A percentile compares a stretch with the other conserved stretches of the same genome.
phyloP scores from a whole-genome alignment of 2,113 vertebrate species.

The Boulengeromyrus knoepffleri region DNA sequence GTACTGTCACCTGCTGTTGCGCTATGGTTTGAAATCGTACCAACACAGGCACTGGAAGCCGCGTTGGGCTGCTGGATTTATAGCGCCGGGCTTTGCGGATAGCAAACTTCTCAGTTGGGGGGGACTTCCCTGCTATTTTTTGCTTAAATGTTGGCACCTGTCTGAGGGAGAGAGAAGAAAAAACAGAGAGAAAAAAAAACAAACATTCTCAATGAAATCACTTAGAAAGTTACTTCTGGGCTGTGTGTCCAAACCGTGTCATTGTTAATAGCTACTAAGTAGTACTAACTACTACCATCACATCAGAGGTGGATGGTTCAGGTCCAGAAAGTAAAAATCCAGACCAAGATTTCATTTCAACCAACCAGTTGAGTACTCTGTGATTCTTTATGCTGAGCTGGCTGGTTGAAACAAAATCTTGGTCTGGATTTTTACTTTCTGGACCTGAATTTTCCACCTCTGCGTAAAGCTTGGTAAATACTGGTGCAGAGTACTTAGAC shows the following conservation, averaged over 20 bases:
- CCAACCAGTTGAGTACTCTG: neutral
- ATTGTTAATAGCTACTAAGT: neutral
- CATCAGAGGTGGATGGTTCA: neutral
- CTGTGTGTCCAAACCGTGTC: neutral
- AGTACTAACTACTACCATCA: neutral
- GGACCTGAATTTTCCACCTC: neutral
- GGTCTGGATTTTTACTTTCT: neutral
- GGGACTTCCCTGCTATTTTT: slow-evolving; percentile 65
- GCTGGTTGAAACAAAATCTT: neutral
- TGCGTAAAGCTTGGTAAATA: neutral
- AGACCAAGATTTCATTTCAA: neutral
- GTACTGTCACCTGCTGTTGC: neutral
- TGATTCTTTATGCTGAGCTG: neutral
- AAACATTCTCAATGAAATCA: neutral
- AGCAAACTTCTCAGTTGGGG: slow-evolving; percentile 67
- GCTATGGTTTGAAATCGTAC: slow-evolving; percentile 36
- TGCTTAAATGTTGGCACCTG: slow-evolving; percentile 56
- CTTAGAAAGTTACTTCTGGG: neutral
- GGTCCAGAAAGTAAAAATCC: neutral
- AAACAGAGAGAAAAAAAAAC: too few relatives aligned
- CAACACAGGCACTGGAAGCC: slow-evolving; percentile 57
- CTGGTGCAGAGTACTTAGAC: neutral
- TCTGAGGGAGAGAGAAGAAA: slow-evolving; percentile 32
- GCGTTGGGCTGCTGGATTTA: slow-evolving; percentile 38
- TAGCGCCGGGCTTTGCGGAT: slow-evolving; percentile 61